Base-by-base conservation (phyloP, 2,888 invertebrate genomes). In the Dermolepida albohirtum region DNA sequence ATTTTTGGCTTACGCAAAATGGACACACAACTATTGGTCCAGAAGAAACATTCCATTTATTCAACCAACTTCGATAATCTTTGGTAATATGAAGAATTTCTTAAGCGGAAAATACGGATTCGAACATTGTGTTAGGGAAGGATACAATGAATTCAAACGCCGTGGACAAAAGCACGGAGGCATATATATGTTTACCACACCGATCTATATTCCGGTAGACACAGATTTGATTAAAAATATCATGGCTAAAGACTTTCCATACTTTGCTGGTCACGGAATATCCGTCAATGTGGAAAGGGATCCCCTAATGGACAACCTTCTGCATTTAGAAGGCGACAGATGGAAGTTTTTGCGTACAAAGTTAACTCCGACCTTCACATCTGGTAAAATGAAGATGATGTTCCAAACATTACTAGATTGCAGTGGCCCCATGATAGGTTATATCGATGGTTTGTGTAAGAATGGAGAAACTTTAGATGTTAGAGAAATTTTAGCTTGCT, bases 401-500 rank as follows among this genome's bases (percentile, higher is more conserved):
- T 75, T 75, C 50, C 59, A 72, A n/a, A 72, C 70, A 0, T 34
- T 74, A 16, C 44, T 65, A 4, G 41, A 65, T 43, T 52, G 65
- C 40, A 49, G 66, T 22, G n/a, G 0, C 12, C 66, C 57, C 11
- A 14, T 66, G 22, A 41, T 59, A 6, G 29, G 40, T 6, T 51
- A 59, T 51, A 41, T 66, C 11, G 40, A 41, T 16, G 10, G 22
- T 8, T 22, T 59, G 17, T 17, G 29, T 17, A 22, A 7, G 22
- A 44, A 47, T 10, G 43, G 34, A 14, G 71, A 75, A 22, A 59
- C 72, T 6, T 62, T 80, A 5, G 77, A 80, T 54, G 74, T 79
- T 17, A 79, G 86, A 10, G 86, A 87, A 39, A 81, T 87, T 39
- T 84, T 86, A 70, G 86, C 85, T 2, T 85, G 85, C 70, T 88